A percentile compares a stretch with the other conserved stretches of the same genome.
Conservation (phyloP, 2,113 vertebrate genomes). For the Microcebus griseorufus region DNA sequence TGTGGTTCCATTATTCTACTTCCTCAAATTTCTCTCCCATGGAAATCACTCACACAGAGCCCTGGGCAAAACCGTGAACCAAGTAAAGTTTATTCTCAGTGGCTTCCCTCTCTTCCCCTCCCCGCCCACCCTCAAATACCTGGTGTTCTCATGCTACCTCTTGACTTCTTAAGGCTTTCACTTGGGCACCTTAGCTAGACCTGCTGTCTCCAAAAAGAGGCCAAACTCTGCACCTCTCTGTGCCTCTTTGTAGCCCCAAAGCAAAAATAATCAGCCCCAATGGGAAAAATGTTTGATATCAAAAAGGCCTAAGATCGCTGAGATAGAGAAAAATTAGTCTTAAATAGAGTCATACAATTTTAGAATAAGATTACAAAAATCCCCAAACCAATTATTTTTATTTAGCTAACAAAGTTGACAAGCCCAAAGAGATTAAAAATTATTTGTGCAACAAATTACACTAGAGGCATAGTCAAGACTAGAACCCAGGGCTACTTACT, state of each 20-base stretch:
- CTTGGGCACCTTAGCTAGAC: neutral
- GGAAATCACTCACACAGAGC: neutral
- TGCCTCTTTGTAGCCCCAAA: neutral
- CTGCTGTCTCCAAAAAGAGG: neutral
- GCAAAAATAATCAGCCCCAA: neutral
- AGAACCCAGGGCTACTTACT: neutral
- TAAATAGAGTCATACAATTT: neutral
- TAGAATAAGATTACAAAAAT: neutral
- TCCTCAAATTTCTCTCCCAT: neutral
- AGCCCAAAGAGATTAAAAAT: neutral
- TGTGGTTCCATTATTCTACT: neutral
- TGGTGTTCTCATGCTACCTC: neutral
- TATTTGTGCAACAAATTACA: neutral
- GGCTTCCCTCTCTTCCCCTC: neutral
- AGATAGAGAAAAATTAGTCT: neutral
- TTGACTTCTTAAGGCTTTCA: neutral
- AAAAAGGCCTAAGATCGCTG: neutral
- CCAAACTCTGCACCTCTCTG: neutral
- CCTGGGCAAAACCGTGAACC: neutral
- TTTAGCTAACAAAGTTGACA: conserved; percentile 6
- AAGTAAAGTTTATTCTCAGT: neutral
- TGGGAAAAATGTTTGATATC: neutral
- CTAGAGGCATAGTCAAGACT: neutral
- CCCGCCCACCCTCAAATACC: neutral
- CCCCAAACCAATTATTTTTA: neutral